Evolutionary conservation across 2,888 invertebrate genomes (phyloP), one percentile per base, ranked within the genome.

Genomic region (Electrophaes corylata): DNA sequence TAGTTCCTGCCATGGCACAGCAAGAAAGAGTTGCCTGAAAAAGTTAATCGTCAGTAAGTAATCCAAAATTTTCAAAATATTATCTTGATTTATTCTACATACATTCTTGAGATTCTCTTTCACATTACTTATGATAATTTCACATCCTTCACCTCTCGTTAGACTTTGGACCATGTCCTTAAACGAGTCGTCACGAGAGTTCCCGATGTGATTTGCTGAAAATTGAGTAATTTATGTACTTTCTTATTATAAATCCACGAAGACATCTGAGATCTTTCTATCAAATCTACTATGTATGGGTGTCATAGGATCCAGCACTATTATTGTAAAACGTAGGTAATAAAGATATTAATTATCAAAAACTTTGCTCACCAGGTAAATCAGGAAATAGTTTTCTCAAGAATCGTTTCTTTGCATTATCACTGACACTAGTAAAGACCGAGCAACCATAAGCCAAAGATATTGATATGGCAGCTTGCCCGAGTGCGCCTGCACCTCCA

Each of bases 401-500:
- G 57, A 87, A 86, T 0, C 57, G 67, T 60, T 89, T 90, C 68
- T 88, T 89, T 6, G 61, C 61, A 0, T 66, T 23, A 23, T 84
- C 79, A 45, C 82, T 77, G 16, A 90, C 89, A 0, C 88, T 86
- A 1, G 85, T 75, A 37, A 84, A 87, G 0, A 88, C 81, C 31
- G 75, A 62, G 49, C 83, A 87, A 5, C 72, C 75, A 10, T 70
- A 44, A 0, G 77, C 81, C 4, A 88, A 65, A 0, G 79, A 79
- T 1, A 89, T 70, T 1, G 84, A 70, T 12, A 88, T 80, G 1
- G 71, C 64, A 0, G 89, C 89, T 63, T 88, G 88, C 0, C 88
- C 89, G 0, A 88, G 54, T 1, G 85, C 85, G 0, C 88, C 87
- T 0, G 84, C 55, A 0, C 73, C 76, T 43, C 70, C 75, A 31